phyloP scores from a whole-genome alignment of 2,797 vertebrate genomes.

The Rhinella marina region DNA sequence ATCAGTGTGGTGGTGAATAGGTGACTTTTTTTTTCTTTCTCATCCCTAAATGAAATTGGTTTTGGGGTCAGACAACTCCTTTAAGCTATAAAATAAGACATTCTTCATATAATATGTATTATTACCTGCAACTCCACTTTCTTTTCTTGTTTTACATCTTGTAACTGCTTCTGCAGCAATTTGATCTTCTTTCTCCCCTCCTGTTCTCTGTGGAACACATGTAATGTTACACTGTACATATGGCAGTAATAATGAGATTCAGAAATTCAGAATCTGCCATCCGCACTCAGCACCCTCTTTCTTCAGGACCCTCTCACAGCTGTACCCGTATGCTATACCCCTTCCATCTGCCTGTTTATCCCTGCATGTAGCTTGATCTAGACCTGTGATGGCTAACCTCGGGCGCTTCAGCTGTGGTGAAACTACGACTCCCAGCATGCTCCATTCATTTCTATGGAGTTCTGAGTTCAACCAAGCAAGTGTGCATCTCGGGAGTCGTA shows the following conservation, averaged over 20 bases:
- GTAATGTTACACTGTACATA: too few relatives aligned
- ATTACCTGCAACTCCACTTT: conserved; percentile 77
- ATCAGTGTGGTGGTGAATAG: too few relatives aligned
- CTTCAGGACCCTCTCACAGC: not conserved
- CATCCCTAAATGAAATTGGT: too few relatives aligned
- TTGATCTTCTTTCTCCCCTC: conserved; percentile 72
- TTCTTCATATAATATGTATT: not conserved
- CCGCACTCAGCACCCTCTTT: not conserved
- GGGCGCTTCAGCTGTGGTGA: too few relatives aligned
- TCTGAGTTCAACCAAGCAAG: too few relatives aligned
- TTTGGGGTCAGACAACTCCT: too few relatives aligned
- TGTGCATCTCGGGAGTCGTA: too few relatives aligned
- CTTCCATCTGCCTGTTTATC: not conserved
- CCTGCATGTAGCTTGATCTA: too few relatives aligned
- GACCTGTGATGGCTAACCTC: too few relatives aligned
- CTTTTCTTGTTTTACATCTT: conserved; percentile 75
- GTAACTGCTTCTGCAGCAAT: conserved; percentile 74
- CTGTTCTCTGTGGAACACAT: conserved; percentile 74
- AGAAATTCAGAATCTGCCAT: not conserved
- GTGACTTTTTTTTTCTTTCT: too few relatives aligned
- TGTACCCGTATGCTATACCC: not conserved
- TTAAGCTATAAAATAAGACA: not conserved
- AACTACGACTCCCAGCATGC: too few relatives aligned
- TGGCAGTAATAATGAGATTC: not conserved
- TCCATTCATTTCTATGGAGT: too few relatives aligned